Evolutionary conservation across 2,113 vertebrate genomes (phyloP).

Genomic region (Pterocles gutturalis): DNA sequence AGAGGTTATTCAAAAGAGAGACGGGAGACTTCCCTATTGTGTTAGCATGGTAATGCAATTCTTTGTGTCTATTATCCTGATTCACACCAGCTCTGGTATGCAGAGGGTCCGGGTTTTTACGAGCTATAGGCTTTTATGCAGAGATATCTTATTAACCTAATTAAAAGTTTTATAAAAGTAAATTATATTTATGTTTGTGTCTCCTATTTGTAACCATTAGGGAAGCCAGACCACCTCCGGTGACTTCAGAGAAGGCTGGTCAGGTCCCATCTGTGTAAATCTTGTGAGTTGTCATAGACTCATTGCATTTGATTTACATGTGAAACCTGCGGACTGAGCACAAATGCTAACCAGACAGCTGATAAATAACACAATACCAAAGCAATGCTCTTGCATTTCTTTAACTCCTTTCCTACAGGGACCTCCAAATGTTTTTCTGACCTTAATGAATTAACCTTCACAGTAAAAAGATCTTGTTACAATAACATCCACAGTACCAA

Average conservation of each 20-base stretch:
- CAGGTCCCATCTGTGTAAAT: conserved; percentile 63
- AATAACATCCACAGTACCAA: not conserved
- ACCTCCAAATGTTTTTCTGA: conserved; percentile 45
- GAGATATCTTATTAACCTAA: conserved; percentile 62
- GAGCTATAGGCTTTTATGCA: conserved; percentile 32
- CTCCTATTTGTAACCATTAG: conserved; percentile 48
- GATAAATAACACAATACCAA: conserved; percentile 52
- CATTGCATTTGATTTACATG: conserved; percentile 67
- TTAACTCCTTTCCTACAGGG: conserved; percentile 23
- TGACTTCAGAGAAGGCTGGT: conserved; percentile 53
- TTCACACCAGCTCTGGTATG: not conserved
- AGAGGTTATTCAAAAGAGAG: conserved; percentile 58
- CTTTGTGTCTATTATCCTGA: conserved; percentile 35
- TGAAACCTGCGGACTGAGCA: conserved; percentile 67
- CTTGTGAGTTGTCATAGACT: conserved; percentile 46
- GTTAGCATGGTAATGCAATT: conserved; percentile 63
- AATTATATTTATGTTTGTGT: conserved; percentile 60
- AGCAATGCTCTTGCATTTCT: conserved; percentile 27
- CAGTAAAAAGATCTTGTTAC: not conserved
- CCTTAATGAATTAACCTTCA: not conserved
- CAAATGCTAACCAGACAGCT: conserved; percentile 71
- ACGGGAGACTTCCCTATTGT: conserved; percentile 50
- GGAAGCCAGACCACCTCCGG: conserved; percentile 15
- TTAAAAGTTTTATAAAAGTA: conserved; percentile 65
- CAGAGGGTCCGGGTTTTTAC: conserved; percentile 10